Conservation (phyloP, 2,888 invertebrate genomes). For the Ceraclea dissimilis region DNA sequence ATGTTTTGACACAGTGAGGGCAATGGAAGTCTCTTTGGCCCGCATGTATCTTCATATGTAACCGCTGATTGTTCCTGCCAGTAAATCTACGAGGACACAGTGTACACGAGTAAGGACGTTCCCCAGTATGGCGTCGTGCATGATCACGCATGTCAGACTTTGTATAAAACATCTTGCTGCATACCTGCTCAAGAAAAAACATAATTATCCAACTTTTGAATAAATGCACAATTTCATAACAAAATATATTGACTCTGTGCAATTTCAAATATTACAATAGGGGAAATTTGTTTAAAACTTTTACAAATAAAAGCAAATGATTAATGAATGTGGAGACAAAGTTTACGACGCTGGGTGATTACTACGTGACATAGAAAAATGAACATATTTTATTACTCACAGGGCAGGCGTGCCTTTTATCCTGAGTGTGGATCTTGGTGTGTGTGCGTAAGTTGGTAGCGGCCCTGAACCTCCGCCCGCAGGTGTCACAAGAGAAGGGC, state of each 20-base stretch:
- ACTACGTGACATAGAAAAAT: too few species aligned
- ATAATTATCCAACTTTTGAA: too few species aligned
- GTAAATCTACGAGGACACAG: constrained; percentile 22
- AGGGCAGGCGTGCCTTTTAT: constrained; percentile 21
- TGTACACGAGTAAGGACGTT: constrained; percentile 20
- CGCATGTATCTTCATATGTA: constrained; percentile 24
- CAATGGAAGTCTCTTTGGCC: constrained; percentile 24
- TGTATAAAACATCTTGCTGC: constrained; percentile 23
- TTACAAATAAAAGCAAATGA: too few species aligned
- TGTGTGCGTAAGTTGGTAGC: constrained; percentile 21
- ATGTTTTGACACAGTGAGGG: constrained; percentile 22
- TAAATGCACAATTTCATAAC: not conserved
- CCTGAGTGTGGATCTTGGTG: constrained; percentile 20
- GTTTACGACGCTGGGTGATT: too few species aligned
- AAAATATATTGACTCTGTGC: not conserved
- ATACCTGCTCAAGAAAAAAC: constrained; percentile 15
- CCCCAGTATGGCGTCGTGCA: constrained; percentile 19
- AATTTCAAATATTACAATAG: too few species aligned
- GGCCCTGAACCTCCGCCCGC: constrained; percentile 21
- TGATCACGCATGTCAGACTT: constrained; percentile 24
- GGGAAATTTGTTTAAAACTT: too few species aligned
- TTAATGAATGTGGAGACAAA: too few species aligned
- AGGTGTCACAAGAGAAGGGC: constrained; percentile 20
- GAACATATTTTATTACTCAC: constrained; percentile 10
- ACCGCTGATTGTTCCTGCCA: constrained; percentile 16